A percentile compares a stretch with the other conserved stretches of the same genome.
phyloP scores from a whole-genome alignment of 2,797 vertebrate genomes.

The Semaprochilodus insignis region DNA sequence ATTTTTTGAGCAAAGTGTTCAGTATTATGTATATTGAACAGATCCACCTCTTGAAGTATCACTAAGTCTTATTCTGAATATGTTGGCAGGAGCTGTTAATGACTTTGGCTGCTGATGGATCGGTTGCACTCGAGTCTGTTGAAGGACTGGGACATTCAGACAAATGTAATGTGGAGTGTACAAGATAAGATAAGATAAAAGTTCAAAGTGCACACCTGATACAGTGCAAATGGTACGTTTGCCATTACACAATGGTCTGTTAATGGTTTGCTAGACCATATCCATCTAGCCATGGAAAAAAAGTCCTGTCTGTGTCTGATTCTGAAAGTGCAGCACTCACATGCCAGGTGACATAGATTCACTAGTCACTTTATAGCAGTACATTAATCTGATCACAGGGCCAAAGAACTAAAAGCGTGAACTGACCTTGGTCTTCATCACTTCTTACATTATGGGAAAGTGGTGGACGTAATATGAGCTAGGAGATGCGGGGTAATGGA shows the following conservation, averaged over 20 bases:
- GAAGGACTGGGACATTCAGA: constrained; percentile 45
- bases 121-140: constrained; percentile 57
- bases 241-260: constrained; percentile 71
- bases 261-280: constrained; percentile 72
- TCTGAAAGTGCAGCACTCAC: constrained; percentile 25
- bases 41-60: not conserved
- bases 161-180: constrained; percentile 59
- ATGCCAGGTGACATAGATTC: constrained; percentile 45
- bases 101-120: constrained; percentile 59
- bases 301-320: constrained; percentile 52
- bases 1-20: not conserved
- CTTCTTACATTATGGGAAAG: not conserved
- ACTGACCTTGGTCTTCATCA: not conserved
- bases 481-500: not conserved
- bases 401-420: not conserved
- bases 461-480: not conserved
- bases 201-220: constrained; percentile 75
- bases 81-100: not conserved
- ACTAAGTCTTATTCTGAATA: not conserved
- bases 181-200: constrained; percentile 75
- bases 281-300: constrained; percentile 59
- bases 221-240: constrained; percentile 66
- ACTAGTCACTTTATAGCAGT: constrained; percentile 3
- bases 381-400: not conserved
- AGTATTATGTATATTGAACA: not conserved